Percentiles rank a stretch among this genome's conserved stretches.
Evolutionary conservation across 2,113 vertebrate genomes (phyloP).

Genomic region (Onychorhynchus coronatus): DNA sequence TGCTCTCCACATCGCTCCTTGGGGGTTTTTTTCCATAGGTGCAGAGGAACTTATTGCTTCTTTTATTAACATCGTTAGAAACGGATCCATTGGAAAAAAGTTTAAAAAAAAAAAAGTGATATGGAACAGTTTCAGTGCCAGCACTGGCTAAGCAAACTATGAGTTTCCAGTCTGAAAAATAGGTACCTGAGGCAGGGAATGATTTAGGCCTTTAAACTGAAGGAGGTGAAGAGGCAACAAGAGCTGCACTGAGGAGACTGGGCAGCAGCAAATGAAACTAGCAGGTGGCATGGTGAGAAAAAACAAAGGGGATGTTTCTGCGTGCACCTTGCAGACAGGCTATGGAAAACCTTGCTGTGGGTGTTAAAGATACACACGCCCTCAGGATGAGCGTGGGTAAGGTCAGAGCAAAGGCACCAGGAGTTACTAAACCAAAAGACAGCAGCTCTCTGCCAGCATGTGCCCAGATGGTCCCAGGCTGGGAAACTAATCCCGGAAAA

Average conservation of each 20-base stretch:
- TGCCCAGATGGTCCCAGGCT: background rate
- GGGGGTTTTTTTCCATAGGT: background rate
- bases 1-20: background rate
- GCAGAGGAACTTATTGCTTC: background rate
- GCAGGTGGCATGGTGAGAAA: background rate
- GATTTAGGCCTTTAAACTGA: background rate
- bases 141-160: background rate
- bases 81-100: background rate
- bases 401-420: background rate
- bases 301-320: background rate
- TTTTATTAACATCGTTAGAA: background rate
- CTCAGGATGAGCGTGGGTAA: background rate
- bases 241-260: background rate
- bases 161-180: background rate
- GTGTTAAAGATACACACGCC: accelerated
- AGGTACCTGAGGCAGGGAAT: background rate
- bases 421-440: background rate
- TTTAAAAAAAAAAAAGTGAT: background rate
- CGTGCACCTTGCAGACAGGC: background rate
- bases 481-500: background rate
- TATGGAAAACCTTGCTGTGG: background rate
- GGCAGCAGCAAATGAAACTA: background rate
- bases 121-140: background rate
- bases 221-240: background rate
- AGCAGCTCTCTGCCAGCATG: background rate